Base-by-base conservation (phyloP, 1,140 invertebrate genomes). In the Drosophila auraria region DNA sequence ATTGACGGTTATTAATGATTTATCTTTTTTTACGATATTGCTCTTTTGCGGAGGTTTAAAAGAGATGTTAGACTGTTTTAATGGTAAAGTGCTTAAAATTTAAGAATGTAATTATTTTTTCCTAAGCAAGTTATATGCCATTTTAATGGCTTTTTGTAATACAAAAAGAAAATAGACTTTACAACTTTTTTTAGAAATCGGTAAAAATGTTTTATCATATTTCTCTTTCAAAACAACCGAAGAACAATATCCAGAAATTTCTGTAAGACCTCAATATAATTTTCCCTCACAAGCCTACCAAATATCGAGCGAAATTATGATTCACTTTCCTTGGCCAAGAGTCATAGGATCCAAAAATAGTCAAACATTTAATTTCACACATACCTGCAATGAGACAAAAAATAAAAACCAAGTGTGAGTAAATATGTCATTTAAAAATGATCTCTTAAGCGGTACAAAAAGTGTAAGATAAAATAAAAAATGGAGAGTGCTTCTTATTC, bases 351-450 rank as follows among this genome's bases (percentile, higher is more conserved):
- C 40, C 50, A 15, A 30, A 71, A 71, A 69, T 68, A 70, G 4
- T 9, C 11, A 33, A 77, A 53, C 14, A 53, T 63, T 76, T 40
- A 36, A 44, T 23, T 73, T 71, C 56, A 23, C 50, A 74, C 86
- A 72, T 90, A 90, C 86, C 86, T 90, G 79, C 14, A 86, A 82
- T 54, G 47, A 80, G 33, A 83, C 4, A 64, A 25, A 80, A 69
- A 63, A 38, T 49, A 11, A 54, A 49, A 53, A 23, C 27, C 15
- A 69, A 69, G 75, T 40, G 50, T 70, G 25, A 78, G 68, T 69
- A 75, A 81, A 83, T 66, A 25, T 86, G 82, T 76, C 68, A 72
- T 84, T 84, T 82, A 90, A 89, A 84, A 61, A 63, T 71, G 64
- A 64, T 74, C 51, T 58, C 42, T 68, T 54, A 17, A 44, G 44